Conservation (phyloP, 2,113 vertebrate species). For the Pachycephala philippinensis region DNA sequence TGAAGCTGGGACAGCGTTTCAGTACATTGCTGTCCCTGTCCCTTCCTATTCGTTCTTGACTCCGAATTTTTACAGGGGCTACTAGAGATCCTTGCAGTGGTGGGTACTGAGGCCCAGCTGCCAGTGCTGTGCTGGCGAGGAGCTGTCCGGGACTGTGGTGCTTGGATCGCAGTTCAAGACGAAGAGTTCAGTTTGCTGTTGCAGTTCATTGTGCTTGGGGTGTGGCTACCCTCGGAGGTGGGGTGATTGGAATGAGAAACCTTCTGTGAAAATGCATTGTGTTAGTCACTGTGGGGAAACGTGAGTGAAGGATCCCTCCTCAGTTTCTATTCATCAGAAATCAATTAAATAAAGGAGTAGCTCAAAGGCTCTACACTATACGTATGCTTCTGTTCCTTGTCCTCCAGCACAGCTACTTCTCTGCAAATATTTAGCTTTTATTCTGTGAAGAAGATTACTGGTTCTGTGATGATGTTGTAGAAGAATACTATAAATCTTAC, state of each 20-base stretch:
- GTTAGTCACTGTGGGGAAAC: not conserved
- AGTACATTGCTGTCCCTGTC: not conserved
- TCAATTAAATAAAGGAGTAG: not conserved
- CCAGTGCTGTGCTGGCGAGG: not conserved
- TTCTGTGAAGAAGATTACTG: constrained; percentile 16
- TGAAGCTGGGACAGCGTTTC: not conserved
- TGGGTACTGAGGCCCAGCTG: constrained; percentile 3
- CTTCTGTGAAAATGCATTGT: not conserved
- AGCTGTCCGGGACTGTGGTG: not conserved
- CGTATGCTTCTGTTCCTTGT: not conserved
- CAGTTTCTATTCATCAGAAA: not conserved
- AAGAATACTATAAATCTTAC: not conserved
- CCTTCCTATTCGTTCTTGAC: not conserved
- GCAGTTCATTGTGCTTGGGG: not conserved
- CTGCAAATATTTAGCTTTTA: constrained; percentile 35
- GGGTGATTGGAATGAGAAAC: not conserved
- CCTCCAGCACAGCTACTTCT: not conserved
- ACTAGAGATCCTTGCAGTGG: not conserved
- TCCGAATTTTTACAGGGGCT: not conserved
- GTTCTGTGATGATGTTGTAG: not conserved
- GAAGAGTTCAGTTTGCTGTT: not conserved
- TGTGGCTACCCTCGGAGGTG: not conserved
- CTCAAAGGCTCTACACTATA: not conserved
- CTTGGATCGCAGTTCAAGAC: not conserved
- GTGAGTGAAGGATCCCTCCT: not conserved